Evolutionary conservation across 2,113 vertebrate genomes (phyloP).

Genomic region (Alligator mississippiensis): DNA sequence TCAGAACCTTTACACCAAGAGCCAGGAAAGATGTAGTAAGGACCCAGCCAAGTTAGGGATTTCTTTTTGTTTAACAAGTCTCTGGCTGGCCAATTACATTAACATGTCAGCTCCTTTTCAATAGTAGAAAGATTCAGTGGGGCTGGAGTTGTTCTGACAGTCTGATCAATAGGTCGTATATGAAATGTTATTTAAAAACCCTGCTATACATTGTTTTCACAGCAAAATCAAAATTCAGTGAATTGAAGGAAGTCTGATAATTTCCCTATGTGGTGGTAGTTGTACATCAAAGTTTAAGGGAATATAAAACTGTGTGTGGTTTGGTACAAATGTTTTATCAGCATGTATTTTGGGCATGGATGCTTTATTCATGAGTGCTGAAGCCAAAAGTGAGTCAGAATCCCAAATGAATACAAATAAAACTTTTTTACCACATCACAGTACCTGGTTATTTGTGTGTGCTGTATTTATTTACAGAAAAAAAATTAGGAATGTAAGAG

Average conservation of each 20-base stretch:
- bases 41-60: background rate
- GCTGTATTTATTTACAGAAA: background rate
- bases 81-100: background rate
- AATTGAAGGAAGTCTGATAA: background rate
- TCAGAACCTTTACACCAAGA: background rate
- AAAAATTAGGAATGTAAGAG: background rate
- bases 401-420: background rate
- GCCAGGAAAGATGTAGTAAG: background rate
- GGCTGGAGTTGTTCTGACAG: background rate
- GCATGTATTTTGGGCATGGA: background rate
- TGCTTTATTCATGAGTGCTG: background rate
- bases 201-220: accelerated
- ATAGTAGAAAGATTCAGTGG: background rate
- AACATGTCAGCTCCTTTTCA: background rate
- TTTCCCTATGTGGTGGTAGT: background rate
- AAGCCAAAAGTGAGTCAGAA: background rate
- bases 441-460: background rate
- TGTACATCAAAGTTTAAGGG: background rate
- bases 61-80: background rate
- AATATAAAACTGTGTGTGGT: accelerated
- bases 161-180: background rate
- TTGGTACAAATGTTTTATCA: background rate
- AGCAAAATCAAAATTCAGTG: background rate
- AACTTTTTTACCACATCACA: background rate
- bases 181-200: background rate